Evolutionary conservation across 2,888 invertebrate species (phyloP).

Genomic region (Ophion slaviceki): DNA sequence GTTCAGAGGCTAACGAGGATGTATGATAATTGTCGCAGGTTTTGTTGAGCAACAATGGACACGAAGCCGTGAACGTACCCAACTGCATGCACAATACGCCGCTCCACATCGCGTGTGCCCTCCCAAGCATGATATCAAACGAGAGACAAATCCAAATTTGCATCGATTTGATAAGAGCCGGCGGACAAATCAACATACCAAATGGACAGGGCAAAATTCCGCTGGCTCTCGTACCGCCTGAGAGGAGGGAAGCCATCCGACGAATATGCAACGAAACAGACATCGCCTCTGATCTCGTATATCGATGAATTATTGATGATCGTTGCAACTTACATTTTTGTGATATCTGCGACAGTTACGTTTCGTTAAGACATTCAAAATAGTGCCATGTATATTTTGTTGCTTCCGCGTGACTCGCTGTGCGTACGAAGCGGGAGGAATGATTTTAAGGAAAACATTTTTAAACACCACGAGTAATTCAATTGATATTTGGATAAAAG

Average conservation of each 20-base stretch:
- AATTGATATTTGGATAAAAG: too few species aligned
- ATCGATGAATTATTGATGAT: background rate
- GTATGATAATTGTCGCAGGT: conserved; percentile 64
- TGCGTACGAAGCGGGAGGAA: too few species aligned
- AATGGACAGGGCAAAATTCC: conserved; percentile 75
- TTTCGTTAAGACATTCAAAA: too few species aligned
- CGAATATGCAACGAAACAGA: conserved; percentile 72
- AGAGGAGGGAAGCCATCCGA: conserved; percentile 71
- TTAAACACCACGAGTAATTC: too few species aligned
- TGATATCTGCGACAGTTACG: too few species aligned
- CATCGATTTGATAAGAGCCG: conserved; percentile 71
- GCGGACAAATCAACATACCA: conserved; percentile 70
- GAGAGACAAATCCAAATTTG: conserved; percentile 75
- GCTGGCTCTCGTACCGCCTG: conserved; percentile 70
- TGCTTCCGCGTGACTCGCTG: too few species aligned
- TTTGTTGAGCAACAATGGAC: conserved; percentile 67
- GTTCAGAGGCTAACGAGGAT: conserved; percentile 16
- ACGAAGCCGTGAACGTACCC: conserved; percentile 70
- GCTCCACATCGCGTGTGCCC: conserved; percentile 74
- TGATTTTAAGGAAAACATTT: too few species aligned
- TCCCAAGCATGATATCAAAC: conserved; percentile 65
- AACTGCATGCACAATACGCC: conserved; percentile 76
- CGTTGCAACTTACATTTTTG: background rate
- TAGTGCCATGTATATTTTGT: too few species aligned
- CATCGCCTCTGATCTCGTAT: conserved; percentile 13